These are phyloP conservation scores for Myripristis jacobus DNA, from an alignment of 2,797 vertebrate genomes.

Conservation along the genomic window DNA sequence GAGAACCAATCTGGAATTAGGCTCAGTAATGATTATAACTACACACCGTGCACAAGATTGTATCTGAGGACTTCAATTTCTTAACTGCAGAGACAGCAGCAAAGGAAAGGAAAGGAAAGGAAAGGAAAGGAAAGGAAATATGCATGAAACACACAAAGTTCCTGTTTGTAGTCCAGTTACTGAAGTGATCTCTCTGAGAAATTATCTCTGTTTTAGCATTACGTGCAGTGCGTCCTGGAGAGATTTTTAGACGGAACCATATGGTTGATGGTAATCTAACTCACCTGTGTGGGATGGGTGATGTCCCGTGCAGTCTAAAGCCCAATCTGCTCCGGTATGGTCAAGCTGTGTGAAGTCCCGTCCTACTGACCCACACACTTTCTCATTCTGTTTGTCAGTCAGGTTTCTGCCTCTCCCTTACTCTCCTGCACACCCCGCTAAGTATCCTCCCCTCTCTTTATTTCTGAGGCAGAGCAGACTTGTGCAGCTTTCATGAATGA, in stretches of 20 bases:
- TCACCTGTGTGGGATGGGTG: constrained; percentile 62
- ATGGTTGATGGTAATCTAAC: constrained; percentile 35
- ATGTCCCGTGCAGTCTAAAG: constrained; percentile 54
- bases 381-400: constrained; percentile 23
- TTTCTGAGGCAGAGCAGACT: constrained; percentile 50
- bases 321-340: constrained; percentile 43
- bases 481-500: constrained; percentile 91
- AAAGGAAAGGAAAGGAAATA: constrained; percentile 2
- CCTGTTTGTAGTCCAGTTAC: not conserved
- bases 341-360: constrained; percentile 52
- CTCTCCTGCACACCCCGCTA: constrained; percentile 29
- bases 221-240: not conserved
- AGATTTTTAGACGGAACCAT: constrained; percentile 12
- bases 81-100: not conserved
- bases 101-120: constrained; percentile 4
- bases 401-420: constrained; percentile 47
- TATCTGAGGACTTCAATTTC: not conserved
- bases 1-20: constrained; percentile 8
- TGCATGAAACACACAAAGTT: constrained; percentile 4
- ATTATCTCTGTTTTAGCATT: constrained; percentile 1
- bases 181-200: constrained; percentile 1
- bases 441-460: constrained; percentile 50
- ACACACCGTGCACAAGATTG: constrained; percentile 5
- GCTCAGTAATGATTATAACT: not conserved
- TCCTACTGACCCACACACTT: constrained; percentile 47